phyloP scores from a whole-genome alignment of 2,797 vertebrate genomes.

The Enteromius unitaeniatus region DNA sequence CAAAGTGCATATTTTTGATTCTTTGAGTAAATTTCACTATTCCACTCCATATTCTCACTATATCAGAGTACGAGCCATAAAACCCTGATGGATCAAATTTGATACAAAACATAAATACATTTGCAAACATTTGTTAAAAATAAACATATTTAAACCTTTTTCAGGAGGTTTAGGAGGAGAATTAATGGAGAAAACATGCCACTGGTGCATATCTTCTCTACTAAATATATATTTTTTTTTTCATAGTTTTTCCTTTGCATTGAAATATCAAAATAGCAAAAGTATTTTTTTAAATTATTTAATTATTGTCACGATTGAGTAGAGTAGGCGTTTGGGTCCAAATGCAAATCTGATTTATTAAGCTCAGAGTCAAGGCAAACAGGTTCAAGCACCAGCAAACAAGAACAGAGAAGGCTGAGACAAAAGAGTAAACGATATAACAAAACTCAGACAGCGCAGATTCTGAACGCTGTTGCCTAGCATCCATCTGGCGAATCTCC shows the following conservation, averaged over 20 bases:
- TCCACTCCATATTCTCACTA: background rate
- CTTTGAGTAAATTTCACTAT: background rate
- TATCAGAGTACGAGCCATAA: background rate
- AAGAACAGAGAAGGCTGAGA: no score
- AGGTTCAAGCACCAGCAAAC: no score
- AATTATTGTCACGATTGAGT: no score
- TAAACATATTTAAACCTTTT: background rate
- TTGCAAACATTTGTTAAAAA: background rate
- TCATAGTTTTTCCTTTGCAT: background rate
- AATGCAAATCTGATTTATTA: no score
- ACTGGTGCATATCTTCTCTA: background rate
- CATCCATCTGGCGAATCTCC: no score
- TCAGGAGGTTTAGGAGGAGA: no score
- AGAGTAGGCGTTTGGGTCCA: no score
- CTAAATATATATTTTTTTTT: background rate
- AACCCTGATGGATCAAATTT: background rate
- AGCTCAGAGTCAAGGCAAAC: no score
- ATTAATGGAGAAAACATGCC: background rate
- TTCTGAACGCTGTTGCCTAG: no score
- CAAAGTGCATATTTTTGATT: background rate
- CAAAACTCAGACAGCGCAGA: no score
- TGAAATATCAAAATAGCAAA: background rate
- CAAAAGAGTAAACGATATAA: no score
- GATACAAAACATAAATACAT: background rate
- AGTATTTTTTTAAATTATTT: no score